Conservation (phyloP, 2,797 vertebrate genomes). For the Sitta carolinensis region DNA sequence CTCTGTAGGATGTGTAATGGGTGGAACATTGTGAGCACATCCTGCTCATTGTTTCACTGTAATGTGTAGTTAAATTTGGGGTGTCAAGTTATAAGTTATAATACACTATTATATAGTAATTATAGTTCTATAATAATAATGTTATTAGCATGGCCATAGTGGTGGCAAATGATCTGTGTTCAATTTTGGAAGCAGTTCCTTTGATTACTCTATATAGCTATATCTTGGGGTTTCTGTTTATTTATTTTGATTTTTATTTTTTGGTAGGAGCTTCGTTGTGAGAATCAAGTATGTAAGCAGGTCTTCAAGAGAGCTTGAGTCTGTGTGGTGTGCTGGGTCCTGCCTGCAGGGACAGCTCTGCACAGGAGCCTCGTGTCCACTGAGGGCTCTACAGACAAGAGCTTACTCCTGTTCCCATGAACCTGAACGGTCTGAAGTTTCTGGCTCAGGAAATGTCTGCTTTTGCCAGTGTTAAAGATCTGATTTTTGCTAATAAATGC, state of each 20-base stretch:
- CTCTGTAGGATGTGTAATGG: background rate
- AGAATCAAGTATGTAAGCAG: constrained; percentile 87
- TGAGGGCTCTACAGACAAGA: background rate
- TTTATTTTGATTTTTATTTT: background rate
- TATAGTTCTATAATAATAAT: too few species aligned
- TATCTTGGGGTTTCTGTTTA: background rate
- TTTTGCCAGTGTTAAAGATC: background rate
- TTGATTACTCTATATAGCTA: background rate
- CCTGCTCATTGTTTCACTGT: background rate
- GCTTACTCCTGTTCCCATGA: background rate
- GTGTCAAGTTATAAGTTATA: background rate
- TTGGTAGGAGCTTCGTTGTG: constrained; percentile 85
- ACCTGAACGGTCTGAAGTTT: background rate
- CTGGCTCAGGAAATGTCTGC: constrained; percentile 10
- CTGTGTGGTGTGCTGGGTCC: background rate
- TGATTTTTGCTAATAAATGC: constrained; percentile 52
- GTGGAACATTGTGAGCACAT: background rate
- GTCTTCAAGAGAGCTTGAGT: constrained; percentile 79
- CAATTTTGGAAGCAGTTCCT: background rate
- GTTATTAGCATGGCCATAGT: background rate
- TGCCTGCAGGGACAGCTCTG: background rate
- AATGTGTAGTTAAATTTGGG: background rate
- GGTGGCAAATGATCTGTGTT: background rate
- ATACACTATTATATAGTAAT: too few species aligned
- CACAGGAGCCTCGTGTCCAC: background rate